phyloP scores from a whole-genome alignment of 2,888 invertebrate species.

The Protophormia terraenovae region DNA sequence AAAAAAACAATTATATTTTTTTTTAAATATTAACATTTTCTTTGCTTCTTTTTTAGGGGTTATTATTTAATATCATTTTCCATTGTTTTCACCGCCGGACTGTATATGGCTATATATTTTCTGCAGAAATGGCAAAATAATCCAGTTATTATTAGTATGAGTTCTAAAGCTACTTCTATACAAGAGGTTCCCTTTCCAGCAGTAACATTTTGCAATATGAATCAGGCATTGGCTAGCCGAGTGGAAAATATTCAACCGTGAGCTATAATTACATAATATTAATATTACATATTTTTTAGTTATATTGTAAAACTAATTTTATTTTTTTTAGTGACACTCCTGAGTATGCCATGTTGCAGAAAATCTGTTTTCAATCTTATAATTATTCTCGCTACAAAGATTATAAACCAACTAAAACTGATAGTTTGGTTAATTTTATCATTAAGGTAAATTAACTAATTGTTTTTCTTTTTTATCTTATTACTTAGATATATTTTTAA shows the following conservation, averaged over 20 bases:
- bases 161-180: conserved; percentile 48
- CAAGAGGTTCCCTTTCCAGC: conserved; percentile 87
- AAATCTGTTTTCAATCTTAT: conserved; percentile 46
- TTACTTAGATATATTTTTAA: not conserved
- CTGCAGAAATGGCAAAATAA: conserved; percentile 60
- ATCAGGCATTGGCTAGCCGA: conserved; percentile 86
- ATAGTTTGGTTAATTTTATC: conserved; percentile 27
- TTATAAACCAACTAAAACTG: conserved; percentile 14
- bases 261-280: too few relatives aligned
- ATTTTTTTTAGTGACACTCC: conserved; percentile 43
- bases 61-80: conserved; percentile 56
- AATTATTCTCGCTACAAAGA: conserved; percentile 39
- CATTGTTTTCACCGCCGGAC: conserved; percentile 11
- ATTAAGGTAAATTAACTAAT: too few relatives aligned
- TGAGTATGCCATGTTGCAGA: conserved; percentile 50
- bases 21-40: too few relatives aligned
- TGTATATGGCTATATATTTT: conserved; percentile 58
- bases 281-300: too few relatives aligned
- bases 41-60: too few relatives aligned
- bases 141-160: conserved; percentile 53
- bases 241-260: conserved; percentile 82
- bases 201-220: conserved; percentile 90
- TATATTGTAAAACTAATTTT: not conserved
- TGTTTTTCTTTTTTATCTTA: too few relatives aligned
- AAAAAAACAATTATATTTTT: not conserved